Conservation (phyloP, 2,888 invertebrate genomes). For the Hesperia comma region DNA sequence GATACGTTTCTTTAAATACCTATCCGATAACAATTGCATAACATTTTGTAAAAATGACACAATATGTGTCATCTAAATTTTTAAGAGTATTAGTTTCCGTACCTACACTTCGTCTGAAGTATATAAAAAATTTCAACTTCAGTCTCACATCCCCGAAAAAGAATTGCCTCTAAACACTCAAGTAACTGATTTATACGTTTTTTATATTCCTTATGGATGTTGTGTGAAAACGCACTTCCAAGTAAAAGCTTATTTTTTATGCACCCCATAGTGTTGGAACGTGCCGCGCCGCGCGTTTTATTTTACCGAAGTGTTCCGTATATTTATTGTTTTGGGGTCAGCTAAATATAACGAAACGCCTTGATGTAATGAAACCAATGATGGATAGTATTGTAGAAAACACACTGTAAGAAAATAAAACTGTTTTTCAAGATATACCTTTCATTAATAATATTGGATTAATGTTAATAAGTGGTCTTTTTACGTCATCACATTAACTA, state of each 20-base stretch:
- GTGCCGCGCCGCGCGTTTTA: conserved; percentile 60
- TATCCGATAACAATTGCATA: background rate
- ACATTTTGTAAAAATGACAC: background rate
- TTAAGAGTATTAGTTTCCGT: background rate
- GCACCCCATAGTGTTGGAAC: conserved; percentile 62
- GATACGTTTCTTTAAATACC: background rate
- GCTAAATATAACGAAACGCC: conserved; percentile 15
- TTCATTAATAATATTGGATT: no score
- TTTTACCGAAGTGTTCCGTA: conserved; percentile 61
- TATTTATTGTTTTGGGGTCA: conserved; percentile 62
- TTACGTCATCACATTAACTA: no score
- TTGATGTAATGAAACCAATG: conserved; percentile 21
- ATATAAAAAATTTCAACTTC: background rate
- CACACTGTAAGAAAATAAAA: background rate
- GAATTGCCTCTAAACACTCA: conserved; percentile 20
- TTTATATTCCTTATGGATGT: conserved; percentile 49
- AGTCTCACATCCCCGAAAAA: background rate
- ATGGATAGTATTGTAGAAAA: conserved; percentile 8
- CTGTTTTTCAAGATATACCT: no score
- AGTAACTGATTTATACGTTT: conserved; percentile 43
- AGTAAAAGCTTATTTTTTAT: conserved; percentile 78
- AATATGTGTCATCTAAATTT: background rate
- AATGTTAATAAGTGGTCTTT: no score
- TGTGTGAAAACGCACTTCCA: conserved; percentile 68
- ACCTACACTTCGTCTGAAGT: background rate